phyloP scores from a whole-genome alignment of 64 coral and sea anemone genomes.

The Trachythela sp. region DNA sequence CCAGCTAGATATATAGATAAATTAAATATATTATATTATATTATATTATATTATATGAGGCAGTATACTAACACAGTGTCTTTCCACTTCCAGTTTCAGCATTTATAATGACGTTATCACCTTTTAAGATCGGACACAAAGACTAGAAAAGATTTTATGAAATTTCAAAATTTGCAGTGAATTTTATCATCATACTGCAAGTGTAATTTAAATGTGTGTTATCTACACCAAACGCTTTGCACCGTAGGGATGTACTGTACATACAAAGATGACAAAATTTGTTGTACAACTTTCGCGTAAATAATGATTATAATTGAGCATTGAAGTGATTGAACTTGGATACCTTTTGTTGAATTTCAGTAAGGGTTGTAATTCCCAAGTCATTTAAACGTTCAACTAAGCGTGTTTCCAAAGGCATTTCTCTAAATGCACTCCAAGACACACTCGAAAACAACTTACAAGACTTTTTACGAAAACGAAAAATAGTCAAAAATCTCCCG shows the following conservation, averaged over 20 bases:
- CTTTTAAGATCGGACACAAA: constrained; percentile 38
- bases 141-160: constrained; percentile 37
- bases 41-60: no score
- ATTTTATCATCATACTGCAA: neutral
- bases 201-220: neutral
- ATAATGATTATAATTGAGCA: no score
- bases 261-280: neutral
- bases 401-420: constrained; percentile 51
- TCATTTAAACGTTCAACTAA: constrained; percentile 50
- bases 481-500: neutral
- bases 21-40: no score
- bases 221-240: no score
- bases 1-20: no score
- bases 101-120: constrained; percentile 75
- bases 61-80: constrained; percentile 69
- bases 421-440: constrained; percentile 36
- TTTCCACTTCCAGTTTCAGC: constrained; percentile 97
- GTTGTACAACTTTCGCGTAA: no score
- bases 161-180: neutral
- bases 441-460: neutral
- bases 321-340: no score
- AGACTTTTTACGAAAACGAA: neutral
- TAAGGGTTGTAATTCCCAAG: constrained; percentile 41
- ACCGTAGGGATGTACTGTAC: no score
- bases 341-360: constrained; percentile 81